phyloP scores from a whole-genome alignment of 2,888 invertebrate species.

The Pocota personata region DNA sequence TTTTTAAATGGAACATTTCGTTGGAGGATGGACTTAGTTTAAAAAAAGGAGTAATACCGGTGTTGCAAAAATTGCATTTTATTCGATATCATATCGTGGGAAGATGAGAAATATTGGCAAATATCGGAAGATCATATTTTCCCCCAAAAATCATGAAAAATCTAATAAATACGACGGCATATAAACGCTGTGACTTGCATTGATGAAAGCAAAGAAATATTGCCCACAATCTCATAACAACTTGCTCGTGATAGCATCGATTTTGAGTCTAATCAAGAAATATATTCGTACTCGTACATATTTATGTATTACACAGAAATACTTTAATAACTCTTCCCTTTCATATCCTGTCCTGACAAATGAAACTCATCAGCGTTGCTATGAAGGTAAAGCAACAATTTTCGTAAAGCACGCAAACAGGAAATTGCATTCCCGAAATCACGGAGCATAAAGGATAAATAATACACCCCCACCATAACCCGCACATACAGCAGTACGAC shows the following conservation, averaged over 20 bases:
- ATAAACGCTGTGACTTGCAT: no score
- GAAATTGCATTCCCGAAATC: slow-evolving; percentile 64
- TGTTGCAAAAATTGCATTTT: no score
- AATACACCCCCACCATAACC: slow-evolving; percentile 9
- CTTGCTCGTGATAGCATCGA: slow-evolving; percentile 6
- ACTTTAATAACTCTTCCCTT: slow-evolving; percentile 27
- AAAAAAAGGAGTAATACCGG: no score
- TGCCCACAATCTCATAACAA: background rate
- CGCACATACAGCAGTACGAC: background rate
- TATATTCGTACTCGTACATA: background rate
- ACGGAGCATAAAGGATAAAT: slow-evolving; percentile 53
- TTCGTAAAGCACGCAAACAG: slow-evolving; percentile 57
- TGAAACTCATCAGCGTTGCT: slow-evolving; percentile 37
- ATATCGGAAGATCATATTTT: no score
- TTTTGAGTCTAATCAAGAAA: slow-evolving; percentile 25
- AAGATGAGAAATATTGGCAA: no score
- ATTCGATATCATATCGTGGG: no score
- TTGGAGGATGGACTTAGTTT: no score
- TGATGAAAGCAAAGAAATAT: background rate
- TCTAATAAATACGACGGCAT: no score
- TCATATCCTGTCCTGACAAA: slow-evolving; percentile 62
- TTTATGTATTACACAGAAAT: background rate
- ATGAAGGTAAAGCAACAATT: slow-evolving; percentile 39
- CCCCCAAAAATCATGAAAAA: no score
- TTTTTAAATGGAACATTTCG: no score